phyloP scores from a whole-genome alignment of 35 echinoderm and acorn worm species.

The Strongylocentrotus purpuratus region DNA sequence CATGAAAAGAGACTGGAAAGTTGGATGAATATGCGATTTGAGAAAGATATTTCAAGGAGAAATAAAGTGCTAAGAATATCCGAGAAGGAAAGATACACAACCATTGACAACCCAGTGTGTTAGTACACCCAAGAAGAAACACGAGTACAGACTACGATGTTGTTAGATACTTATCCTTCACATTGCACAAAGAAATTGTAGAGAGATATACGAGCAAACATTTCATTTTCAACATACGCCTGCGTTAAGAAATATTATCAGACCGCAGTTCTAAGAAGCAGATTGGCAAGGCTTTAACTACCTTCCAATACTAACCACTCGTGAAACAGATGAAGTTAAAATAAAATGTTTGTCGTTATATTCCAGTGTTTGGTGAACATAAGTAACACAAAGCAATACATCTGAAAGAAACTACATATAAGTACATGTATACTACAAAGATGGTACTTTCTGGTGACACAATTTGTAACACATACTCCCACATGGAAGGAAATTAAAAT shows the following conservation, averaged over 20 bases:
- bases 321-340: background rate
- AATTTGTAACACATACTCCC: too few species aligned
- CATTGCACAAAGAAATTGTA: background rate
- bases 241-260: background rate
- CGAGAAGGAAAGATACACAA: conserved; percentile 17
- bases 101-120: conserved; percentile 28
- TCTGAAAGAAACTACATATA: background rate
- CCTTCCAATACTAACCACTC: background rate
- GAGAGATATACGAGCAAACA: background rate
- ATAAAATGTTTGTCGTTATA: background rate
- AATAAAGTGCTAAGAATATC: conserved; percentile 13
- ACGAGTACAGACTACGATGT: background rate
- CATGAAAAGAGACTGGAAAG: background rate
- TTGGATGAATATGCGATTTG: conserved; percentile 10
- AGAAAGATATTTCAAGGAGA: background rate
- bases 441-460: too few species aligned
- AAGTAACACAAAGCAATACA: background rate
- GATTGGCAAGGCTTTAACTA: background rate
- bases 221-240: background rate
- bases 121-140: background rate
- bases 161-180: background rate
- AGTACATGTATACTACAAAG: too few species aligned
- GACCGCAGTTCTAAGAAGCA: background rate
- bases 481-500: too few species aligned
- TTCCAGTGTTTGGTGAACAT: background rate